These are phyloP conservation scores for Aratinga solstitialis DNA, from an alignment of 2,797 vertebrate genomes.

Conservation along the genomic window DNA sequence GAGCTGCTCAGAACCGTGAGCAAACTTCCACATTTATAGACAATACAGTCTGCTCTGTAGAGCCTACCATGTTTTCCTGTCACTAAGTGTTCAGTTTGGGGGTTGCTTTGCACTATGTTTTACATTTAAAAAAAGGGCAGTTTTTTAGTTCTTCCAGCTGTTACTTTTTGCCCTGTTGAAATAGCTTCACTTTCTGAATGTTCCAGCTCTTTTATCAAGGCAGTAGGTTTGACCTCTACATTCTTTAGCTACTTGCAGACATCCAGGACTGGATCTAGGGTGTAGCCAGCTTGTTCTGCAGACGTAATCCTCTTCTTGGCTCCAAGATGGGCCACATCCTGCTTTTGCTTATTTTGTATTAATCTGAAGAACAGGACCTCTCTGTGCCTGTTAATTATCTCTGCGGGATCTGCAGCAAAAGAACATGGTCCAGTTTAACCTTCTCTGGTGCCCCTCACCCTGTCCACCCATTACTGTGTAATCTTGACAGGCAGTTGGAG, in stretches of 20 bases:
- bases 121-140: not conserved
- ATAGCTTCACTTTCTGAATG: not conserved
- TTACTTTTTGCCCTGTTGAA: not conserved
- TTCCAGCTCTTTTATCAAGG: not conserved
- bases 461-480: not conserved
- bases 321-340: not conserved
- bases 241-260: not conserved
- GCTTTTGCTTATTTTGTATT: not conserved
- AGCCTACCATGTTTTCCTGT: not conserved
- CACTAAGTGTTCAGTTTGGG: not conserved
- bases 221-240: not conserved
- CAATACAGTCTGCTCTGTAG: not conserved
- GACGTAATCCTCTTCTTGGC: not conserved
- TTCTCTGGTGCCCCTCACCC: not conserved
- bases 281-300: not conserved
- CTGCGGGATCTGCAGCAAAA: not conserved
- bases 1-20: not conserved
- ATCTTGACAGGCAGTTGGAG: not conserved
- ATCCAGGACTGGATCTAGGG: not conserved
- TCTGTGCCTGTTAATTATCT: not conserved
- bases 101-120: not conserved
- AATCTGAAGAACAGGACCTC: not conserved
- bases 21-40: not conserved
- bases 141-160: not conserved
- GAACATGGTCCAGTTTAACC: rapidly evolving